Evolutionary conservation across 1,140 invertebrate genomes (phyloP).

Genomic region (Chrysopa pallens): DNA sequence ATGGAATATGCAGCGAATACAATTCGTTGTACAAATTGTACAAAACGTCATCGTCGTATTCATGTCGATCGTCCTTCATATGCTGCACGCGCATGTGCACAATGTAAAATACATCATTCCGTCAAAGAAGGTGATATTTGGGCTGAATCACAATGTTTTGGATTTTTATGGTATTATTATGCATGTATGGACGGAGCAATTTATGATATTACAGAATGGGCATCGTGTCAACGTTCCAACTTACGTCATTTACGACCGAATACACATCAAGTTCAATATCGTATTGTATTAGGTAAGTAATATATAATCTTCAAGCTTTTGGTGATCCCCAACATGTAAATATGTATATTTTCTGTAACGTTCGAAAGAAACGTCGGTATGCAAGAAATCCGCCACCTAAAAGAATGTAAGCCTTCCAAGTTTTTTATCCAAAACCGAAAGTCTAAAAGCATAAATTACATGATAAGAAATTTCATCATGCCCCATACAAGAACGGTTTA

Average conservation of each 20-base stretch:
- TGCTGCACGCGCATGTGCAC: constrained; percentile 73
- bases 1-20: constrained; percentile 85
- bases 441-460: too few species aligned
- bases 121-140: constrained; percentile 91
- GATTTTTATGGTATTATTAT: constrained; percentile 82
- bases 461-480: too few species aligned
- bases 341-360: too few species aligned
- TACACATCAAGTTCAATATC: constrained; percentile 80
- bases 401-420: too few species aligned
- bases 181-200: constrained; percentile 91
- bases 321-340: too few species aligned
- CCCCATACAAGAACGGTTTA: too few species aligned
- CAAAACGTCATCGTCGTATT: constrained; percentile 68
- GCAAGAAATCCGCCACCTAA: too few species aligned
- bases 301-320: too few species aligned
- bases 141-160: constrained; percentile 78
- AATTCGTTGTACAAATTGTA: constrained; percentile 81
- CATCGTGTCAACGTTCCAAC: constrained; percentile 74
- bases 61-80: constrained; percentile 71
- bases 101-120: constrained; percentile 78
- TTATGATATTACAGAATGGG: constrained; percentile 92
- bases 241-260: constrained; percentile 65
- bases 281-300: constrained; percentile 58
- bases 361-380: too few species aligned
- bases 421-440: too few species aligned